Percentiles rank a stretch among this genome's conserved stretches.
phyloP scores from a whole-genome alignment of 2,113 vertebrate species.

The Petrocephalus microphthalmus region DNA sequence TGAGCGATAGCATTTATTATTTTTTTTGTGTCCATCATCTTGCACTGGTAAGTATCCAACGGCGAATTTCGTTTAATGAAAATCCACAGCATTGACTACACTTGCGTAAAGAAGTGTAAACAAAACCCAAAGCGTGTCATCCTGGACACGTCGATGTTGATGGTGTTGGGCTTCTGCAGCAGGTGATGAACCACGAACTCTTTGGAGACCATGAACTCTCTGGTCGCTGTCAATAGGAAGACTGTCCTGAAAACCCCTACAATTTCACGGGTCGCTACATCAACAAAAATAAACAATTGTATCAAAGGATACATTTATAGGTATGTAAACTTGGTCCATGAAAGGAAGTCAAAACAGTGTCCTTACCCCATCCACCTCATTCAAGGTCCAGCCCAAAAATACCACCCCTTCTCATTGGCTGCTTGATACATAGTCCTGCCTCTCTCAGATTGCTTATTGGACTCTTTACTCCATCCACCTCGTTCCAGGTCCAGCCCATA shows the following conservation, averaged over 20 bases:
- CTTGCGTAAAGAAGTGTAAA: constrained; percentile 33
- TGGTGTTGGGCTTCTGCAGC: constrained; percentile 24
- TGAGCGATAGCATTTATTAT: constrained; percentile 16
- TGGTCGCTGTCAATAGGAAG: constrained; percentile 18
- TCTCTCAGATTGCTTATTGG: background rate
- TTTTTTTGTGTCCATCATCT: constrained; percentile 11
- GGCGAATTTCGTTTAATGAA: background rate
- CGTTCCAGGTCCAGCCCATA: background rate
- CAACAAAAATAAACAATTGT: constrained; percentile 18
- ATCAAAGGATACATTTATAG: constrained; percentile 11
- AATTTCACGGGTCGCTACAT: constrained; percentile 19
- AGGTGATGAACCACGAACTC: constrained; percentile 15
- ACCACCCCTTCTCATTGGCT: background rate
- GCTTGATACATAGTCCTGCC: background rate
- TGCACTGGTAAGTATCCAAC: constrained; percentile 8
- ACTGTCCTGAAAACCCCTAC: constrained; percentile 15
- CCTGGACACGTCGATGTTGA: background rate
- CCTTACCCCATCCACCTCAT: background rate
- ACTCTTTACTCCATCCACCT: background rate
- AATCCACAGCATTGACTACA: background rate
- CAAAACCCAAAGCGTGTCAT: constrained; percentile 9
- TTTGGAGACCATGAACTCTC: background rate
- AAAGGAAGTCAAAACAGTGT: background rate
- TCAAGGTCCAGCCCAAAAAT: background rate
- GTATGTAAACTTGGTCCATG: constrained; percentile 17